Conservation (phyloP, 2,888 invertebrate genomes). For the Stenurella melanura region DNA sequence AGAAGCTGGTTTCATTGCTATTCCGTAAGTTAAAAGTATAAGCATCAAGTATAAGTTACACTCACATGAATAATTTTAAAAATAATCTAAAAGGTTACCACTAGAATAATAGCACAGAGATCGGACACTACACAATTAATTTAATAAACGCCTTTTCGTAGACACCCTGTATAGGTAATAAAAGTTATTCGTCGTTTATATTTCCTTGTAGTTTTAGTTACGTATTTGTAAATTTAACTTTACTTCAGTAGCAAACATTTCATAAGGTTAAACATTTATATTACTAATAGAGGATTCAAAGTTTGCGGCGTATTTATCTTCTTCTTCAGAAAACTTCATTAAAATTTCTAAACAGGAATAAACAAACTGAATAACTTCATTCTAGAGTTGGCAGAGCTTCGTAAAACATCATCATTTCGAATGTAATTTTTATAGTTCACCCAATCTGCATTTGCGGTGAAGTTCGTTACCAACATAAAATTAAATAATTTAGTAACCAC, state of each 20-base stretch:
- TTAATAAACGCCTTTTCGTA: no score
- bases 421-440: constrained; percentile 18
- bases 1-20: no score
- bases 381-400: constrained; percentile 4
- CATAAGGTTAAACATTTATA: background rate
- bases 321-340: constrained; percentile 24
- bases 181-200: no score
- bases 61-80: no score
- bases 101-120: no score
- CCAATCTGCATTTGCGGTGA: background rate
- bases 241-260: background rate
- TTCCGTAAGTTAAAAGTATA: no score
- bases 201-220: background rate
- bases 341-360: constrained; percentile 29
- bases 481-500: no score
- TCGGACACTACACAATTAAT: no score
- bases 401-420: constrained; percentile 7
- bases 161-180: no score
- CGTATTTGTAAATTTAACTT: background rate
- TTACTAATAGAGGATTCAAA: background rate
- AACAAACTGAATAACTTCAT: background rate
- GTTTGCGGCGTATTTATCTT: constrained; percentile 10
- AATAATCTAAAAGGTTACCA: no score
- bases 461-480: background rate
- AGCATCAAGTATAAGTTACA: no score